Conservation (phyloP, 2,797 vertebrate genomes). For the Gallinago nigripennis region DNA sequence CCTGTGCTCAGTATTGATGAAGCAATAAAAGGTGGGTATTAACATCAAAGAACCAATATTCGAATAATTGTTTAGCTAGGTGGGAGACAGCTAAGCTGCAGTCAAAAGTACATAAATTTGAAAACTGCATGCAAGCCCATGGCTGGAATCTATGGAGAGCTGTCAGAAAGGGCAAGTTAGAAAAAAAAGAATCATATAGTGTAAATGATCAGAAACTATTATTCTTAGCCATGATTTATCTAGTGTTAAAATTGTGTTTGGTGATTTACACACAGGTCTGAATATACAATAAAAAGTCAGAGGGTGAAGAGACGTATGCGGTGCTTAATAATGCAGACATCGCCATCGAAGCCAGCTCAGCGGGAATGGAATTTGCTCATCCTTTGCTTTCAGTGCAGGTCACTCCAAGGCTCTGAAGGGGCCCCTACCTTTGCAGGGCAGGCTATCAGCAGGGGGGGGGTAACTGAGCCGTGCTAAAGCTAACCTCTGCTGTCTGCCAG, state of each 20-base stretch:
- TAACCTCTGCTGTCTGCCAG: background rate
- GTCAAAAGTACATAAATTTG: slow-evolving; percentile 47
- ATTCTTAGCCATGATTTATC: slow-evolving; percentile 3
- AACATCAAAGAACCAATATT: slow-evolving; percentile 42
- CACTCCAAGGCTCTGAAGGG: background rate
- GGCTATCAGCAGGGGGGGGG: background rate
- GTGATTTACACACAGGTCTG: background rate
- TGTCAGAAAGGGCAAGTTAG: background rate
- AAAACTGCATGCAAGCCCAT: background rate
- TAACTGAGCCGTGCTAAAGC: background rate
- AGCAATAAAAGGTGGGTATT: slow-evolving; percentile 52
- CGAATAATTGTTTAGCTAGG: slow-evolving; percentile 30
- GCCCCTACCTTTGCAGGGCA: background rate
- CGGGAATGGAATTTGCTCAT: slow-evolving; percentile 10
- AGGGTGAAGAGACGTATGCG: background rate
- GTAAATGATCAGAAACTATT: background rate
- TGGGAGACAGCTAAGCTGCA: background rate
- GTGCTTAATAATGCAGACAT: slow-evolving; percentile 14
- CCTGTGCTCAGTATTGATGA: slow-evolving; percentile 20
- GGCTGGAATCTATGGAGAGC: background rate
- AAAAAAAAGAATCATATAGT: background rate
- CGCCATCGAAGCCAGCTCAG: background rate
- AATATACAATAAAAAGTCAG: slow-evolving; percentile 25
- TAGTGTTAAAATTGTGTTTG: background rate
- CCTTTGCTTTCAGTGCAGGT: background rate